phyloP scores from a whole-genome alignment of 2,888 invertebrate genomes.

The Onchidella celtica region DNA sequence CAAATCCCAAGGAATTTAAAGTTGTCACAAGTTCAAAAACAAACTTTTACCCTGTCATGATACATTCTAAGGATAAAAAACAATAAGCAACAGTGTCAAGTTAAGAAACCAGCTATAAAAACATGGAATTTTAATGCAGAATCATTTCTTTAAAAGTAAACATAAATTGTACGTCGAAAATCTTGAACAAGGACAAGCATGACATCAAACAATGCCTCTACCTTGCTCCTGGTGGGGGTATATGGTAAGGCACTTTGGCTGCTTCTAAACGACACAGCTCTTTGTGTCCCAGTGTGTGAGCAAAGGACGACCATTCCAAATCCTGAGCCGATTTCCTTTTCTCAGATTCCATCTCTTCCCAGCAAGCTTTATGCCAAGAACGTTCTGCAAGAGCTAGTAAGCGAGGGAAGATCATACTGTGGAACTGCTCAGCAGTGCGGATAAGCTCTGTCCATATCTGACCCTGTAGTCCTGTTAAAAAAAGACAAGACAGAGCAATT shows the following conservation, averaged over 20 bases:
- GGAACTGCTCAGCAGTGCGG: conserved; percentile 68
- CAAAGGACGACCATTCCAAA: conserved; percentile 73
- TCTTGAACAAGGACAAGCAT: no score
- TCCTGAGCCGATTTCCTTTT: conserved; percentile 51
- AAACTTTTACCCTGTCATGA: no score
- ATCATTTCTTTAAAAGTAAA: no score
- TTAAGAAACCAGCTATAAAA: no score
- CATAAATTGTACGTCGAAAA: no score
- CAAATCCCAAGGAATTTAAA: no score
- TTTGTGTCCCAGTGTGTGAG: conserved; percentile 69
- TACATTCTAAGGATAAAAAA: no score
- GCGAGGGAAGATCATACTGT: conserved; percentile 72
- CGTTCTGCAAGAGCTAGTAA: conserved; percentile 76
- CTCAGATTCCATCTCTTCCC: conserved; percentile 65
- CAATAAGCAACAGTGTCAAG: no score
- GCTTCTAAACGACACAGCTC: conserved; percentile 72
- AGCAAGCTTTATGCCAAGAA: conserved; percentile 75
- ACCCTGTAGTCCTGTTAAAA: conserved; percentile 74
- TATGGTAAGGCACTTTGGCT: conserved; percentile 67
- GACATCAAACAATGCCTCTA: no score
- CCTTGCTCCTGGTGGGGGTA: conserved; percentile 77
- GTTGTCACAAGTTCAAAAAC: no score
- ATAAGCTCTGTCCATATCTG: conserved; percentile 77
- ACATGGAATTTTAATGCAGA: no score
- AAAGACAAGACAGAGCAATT: no score